These are phyloP conservation scores for Abrostola tripartita DNA, from an alignment of 2,888 invertebrate genomes.

Conservation along the genomic window DNA sequence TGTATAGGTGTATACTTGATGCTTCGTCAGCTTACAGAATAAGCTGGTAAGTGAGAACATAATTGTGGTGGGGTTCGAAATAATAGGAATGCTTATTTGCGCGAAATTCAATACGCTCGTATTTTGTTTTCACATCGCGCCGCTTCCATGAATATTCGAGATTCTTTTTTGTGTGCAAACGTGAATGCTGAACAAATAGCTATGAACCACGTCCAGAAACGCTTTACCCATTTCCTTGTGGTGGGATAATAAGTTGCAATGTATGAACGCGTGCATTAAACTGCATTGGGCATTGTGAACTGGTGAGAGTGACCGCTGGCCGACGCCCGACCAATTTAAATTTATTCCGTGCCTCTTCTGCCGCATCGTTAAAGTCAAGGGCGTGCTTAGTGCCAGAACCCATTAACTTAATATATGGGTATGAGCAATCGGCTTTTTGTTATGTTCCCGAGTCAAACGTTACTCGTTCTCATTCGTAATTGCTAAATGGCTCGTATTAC, in stretches of 20 bases:
- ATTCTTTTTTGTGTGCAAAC: slow-evolving; percentile 4
- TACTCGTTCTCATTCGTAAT: slow-evolving; percentile 68
- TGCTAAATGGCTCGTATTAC: slow-evolving; percentile 74
- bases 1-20: slow-evolving; percentile 17
- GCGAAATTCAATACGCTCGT: slow-evolving; percentile 12
- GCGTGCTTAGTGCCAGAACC: slow-evolving; percentile 74
- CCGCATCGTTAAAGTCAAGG: slow-evolving; percentile 80
- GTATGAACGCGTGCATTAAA: slow-evolving; percentile 40
- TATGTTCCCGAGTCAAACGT: slow-evolving; percentile 67
- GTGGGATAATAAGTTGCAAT: slow-evolving; percentile 40
- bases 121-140: slow-evolving; percentile 9
- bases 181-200: slow-evolving; percentile 7
- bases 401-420: slow-evolving; percentile 82
- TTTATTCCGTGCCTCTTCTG: slow-evolving; percentile 75
- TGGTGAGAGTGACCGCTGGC: slow-evolving; percentile 45
- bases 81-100: slow-evolving; percentile 6
- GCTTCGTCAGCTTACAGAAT: background rate
- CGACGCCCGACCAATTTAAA: slow-evolving; percentile 74
- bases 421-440: slow-evolving; percentile 77
- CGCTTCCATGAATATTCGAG: background rate
- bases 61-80: slow-evolving; percentile 12
- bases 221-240: slow-evolving; percentile 21
- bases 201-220: slow-evolving; percentile 6
- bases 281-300: slow-evolving; percentile 48
- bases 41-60: slow-evolving; percentile 19